Percentiles rank a stretch among this genome's conserved stretches.
Evolutionary conservation across 2,888 invertebrate genomes (phyloP).

Genomic region (Drosophila meridiana): DNA sequence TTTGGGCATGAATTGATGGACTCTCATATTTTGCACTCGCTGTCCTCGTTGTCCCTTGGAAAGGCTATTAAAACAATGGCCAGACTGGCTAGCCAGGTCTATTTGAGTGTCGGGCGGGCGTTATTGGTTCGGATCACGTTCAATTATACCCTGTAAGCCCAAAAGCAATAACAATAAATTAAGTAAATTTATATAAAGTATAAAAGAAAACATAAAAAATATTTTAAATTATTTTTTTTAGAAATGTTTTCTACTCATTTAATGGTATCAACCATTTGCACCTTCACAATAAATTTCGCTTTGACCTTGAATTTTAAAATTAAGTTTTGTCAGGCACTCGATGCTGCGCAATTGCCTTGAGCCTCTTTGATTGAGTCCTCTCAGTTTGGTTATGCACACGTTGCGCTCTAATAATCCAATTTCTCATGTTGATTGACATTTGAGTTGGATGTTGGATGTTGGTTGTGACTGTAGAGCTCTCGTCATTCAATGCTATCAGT

Average conservation of each 20-base stretch:
- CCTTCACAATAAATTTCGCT: conserved; percentile 13
- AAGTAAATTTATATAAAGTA: too few species aligned
- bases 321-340: conserved; percentile 8
- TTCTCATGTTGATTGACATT: conserved; percentile 58
- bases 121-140: conserved; percentile 40
- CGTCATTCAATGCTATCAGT: conserved; percentile 2
- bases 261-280: not conserved
- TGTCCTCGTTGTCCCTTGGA: conserved; percentile 25
- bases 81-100: conserved; percentile 22
- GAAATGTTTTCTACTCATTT: not conserved
- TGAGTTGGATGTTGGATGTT: conserved; percentile 21
- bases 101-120: conserved; percentile 23
- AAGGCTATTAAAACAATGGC: conserved; percentile 36
- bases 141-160: conserved; percentile 28
- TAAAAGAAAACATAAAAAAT: not conserved
- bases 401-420: conserved; percentile 51
- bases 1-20: conserved; percentile 25
- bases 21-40: conserved; percentile 45
- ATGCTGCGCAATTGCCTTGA: not conserved
- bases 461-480: not conserved
- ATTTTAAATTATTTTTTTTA: not conserved
- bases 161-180: not conserved
- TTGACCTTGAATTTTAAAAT: conserved; percentile 33
- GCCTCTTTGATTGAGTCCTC: conserved; percentile 27
- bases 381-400: conserved; percentile 32